phyloP scores from a whole-genome alignment of 2,113 vertebrate species.

The Astatotilapia flaviijosephi region DNA sequence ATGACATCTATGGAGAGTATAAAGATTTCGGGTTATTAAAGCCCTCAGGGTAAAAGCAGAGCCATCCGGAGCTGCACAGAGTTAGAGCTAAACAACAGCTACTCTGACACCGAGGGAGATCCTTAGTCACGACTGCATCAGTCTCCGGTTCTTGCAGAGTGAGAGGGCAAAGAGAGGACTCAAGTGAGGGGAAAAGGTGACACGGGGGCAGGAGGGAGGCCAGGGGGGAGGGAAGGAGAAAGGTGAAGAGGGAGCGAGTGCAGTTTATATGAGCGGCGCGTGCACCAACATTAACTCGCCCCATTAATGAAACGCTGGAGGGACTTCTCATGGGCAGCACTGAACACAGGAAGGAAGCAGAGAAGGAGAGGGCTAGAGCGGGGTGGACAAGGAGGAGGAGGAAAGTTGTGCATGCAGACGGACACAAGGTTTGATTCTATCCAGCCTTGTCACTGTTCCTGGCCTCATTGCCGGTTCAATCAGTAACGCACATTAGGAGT shows the following conservation, averaged over 20 bases:
- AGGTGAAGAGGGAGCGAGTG: slow-evolving; percentile 1
- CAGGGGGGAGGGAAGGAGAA: background rate
- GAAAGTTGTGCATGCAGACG: background rate
- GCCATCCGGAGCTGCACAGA: background rate
- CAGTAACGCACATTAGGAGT: slow-evolving; percentile 56
- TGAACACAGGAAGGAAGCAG: slow-evolving; percentile 46
- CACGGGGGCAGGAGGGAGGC: background rate
- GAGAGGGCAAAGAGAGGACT: background rate
- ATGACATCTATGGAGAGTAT: background rate
- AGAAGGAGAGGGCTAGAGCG: background rate
- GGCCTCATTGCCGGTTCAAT: slow-evolving; percentile 48
- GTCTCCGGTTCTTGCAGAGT: background rate
- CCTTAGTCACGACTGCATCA: slow-evolving; percentile 47
- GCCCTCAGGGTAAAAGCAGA: background rate
- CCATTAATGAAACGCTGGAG: slow-evolving; percentile 51
- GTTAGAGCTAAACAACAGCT: background rate
- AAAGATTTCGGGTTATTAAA: background rate
- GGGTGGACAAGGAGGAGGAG: background rate
- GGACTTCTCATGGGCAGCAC: slow-evolving; percentile 27
- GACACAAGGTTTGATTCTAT: slow-evolving; percentile 14
- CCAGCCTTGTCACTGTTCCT: slow-evolving; percentile 33
- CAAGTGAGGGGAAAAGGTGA: background rate
- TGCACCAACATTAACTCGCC: slow-evolving; percentile 37
- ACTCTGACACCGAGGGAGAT: slow-evolving; percentile 18
- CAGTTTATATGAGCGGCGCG: slow-evolving; percentile 21